Evolutionary conservation across 1,140 invertebrate species (phyloP).

Genomic region (Brachionus asplanchnoidis): DNA sequence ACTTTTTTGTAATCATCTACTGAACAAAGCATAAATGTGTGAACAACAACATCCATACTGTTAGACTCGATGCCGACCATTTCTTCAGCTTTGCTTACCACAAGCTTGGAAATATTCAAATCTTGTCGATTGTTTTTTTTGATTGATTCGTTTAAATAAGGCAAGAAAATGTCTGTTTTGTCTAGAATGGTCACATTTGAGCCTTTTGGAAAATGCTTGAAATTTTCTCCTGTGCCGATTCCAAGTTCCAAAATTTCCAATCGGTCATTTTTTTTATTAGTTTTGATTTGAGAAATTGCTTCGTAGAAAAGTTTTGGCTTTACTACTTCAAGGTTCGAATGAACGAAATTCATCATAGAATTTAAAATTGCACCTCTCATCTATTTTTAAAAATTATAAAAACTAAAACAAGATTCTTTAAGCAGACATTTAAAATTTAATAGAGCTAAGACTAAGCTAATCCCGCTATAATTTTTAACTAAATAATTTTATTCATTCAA

Average conservation of each 20-base stretch:
- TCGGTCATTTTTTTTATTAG: neutral
- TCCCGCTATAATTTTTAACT: neutral
- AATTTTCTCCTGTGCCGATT: slow-evolving; percentile 38
- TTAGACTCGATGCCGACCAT: slow-evolving; percentile 16
- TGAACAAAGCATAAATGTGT: slow-evolving; percentile 25
- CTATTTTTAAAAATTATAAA: no score
- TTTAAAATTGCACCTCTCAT: neutral
- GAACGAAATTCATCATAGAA: neutral
- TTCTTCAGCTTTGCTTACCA: neutral
- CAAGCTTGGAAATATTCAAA: neutral
- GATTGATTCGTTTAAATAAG: slow-evolving; percentile 21
- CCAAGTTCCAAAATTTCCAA: slow-evolving; percentile 35
- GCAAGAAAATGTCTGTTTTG: slow-evolving; percentile 1
- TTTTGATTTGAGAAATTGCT: neutral
- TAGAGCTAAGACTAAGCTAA: neutral
- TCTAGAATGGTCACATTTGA: neutral
- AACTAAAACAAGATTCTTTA: neutral
- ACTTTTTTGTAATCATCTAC: neutral
- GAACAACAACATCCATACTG: neutral
- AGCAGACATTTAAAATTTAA: neutral
- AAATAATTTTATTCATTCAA: neutral
- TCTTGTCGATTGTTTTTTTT: neutral
- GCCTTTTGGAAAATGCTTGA: neutral
- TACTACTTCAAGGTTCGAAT: neutral
- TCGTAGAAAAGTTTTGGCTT: slow-evolving; percentile 8